Percentiles rank a stretch among this genome's conserved stretches.
Conservation (phyloP, 2,888 invertebrate genomes). For the Meiosimyza platycephala region DNA sequence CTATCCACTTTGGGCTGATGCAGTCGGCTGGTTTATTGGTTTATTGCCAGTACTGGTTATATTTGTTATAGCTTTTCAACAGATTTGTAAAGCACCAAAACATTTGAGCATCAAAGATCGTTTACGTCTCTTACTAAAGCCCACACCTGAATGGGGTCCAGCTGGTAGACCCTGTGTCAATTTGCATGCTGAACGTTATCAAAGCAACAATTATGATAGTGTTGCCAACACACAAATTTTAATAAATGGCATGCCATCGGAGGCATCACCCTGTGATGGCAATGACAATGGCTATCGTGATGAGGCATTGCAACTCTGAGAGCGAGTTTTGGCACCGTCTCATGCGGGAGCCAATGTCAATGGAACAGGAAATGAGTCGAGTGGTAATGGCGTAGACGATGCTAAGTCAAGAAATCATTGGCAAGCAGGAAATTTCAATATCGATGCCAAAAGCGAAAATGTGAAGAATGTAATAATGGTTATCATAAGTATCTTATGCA, state of each 20-base stretch:
- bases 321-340: constrained; percentile 68
- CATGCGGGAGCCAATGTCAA: constrained; percentile 44
- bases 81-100: constrained; percentile 72
- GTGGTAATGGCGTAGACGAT: constrained; percentile 15
- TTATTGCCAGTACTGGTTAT: constrained; percentile 79
- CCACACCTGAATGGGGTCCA: constrained; percentile 80
- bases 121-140: constrained; percentile 73
- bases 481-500: no score
- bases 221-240: constrained; percentile 69
- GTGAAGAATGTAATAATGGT: constrained; percentile 34
- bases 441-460: constrained; percentile 43
- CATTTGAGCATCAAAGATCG: constrained; percentile 71
- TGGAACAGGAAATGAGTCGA: neutral
- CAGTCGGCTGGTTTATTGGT: constrained; percentile 80
- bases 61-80: constrained; percentile 71
- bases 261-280: constrained; percentile 52
- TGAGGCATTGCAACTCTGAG: constrained; percentile 68
- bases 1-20: constrained; percentile 85
- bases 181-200: constrained; percentile 60
- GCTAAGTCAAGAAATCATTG: constrained; percentile 34
- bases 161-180: constrained; percentile 66
- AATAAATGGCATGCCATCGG: constrained; percentile 57
- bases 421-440: constrained; percentile 10
- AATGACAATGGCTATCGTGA: constrained; percentile 50
- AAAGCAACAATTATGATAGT: constrained; percentile 67